Evolutionary conservation across 1,140 invertebrate genomes (phyloP).

Genomic region (Aphidius gifuensis): DNA sequence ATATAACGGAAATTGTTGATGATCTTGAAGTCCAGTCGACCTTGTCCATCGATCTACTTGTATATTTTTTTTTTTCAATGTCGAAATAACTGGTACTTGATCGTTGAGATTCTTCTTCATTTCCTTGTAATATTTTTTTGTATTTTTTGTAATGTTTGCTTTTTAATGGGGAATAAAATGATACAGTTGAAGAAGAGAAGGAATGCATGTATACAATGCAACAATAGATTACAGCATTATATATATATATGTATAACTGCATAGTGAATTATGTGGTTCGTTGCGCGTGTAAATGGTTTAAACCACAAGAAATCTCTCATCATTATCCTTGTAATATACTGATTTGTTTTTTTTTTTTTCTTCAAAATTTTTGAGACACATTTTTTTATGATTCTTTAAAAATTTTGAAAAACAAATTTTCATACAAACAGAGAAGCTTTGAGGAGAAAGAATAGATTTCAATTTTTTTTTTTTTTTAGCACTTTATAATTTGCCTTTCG

Average conservation of each 20-base stretch:
- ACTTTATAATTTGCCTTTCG: no score
- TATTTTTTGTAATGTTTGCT: no score
- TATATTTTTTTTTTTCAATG: neutral
- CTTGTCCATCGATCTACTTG: constrained; percentile 23
- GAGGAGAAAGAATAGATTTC: neutral
- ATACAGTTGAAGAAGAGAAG: constrained; percentile 6
- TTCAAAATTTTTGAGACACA: no score
- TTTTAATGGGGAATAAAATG: neutral
- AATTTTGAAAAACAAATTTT: no score
- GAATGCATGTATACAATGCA: neutral
- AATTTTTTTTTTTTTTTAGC: no score
- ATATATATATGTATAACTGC: constrained; percentile 18
- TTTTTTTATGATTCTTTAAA: no score
- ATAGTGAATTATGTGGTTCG: constrained; percentile 35
- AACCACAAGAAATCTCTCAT: no score
- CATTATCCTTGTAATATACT: no score
- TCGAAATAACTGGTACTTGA: constrained; percentile 20
- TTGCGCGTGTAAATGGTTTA: constrained; percentile 34
- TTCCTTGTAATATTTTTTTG: neutral
- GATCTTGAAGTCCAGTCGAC: constrained; percentile 15
- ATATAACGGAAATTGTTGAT: constrained; percentile 16
- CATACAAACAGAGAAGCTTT: neutral
- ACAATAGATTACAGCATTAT: constrained; percentile 1
- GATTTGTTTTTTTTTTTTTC: no score
- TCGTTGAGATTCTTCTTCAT: constrained; percentile 9